Conservation (phyloP, 2,797 vertebrate genomes). For the Rhincodon typus region DNA sequence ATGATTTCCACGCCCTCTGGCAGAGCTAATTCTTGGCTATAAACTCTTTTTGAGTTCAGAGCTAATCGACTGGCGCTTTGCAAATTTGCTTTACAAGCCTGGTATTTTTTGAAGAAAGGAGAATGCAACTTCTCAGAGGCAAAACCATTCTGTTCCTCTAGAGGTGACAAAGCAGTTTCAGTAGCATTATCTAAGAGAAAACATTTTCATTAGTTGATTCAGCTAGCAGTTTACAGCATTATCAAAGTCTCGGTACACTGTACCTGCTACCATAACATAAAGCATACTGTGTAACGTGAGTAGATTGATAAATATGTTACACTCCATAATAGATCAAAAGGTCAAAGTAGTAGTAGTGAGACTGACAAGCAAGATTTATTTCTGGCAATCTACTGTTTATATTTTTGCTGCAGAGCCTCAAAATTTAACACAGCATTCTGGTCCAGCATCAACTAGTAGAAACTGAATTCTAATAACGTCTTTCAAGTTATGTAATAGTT, state of each 20-base stretch:
- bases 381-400: neutral
- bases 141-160: slow-evolving; percentile 50
- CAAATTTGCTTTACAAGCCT: slow-evolving; percentile 77
- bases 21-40: slow-evolving; percentile 77
- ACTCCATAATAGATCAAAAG: neutral
- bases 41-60: slow-evolving; percentile 73
- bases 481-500: neutral
- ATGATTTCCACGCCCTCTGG: slow-evolving; percentile 83
- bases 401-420: neutral
- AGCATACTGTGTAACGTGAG: neutral
- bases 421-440: neutral
- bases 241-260: neutral
- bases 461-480: neutral
- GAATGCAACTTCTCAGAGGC: slow-evolving; percentile 68
- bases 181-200: slow-evolving; percentile 54
- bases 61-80: slow-evolving; percentile 82
- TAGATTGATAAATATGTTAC: neutral
- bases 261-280: neutral
- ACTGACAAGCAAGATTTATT: neutral
- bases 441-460: neutral
- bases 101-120: slow-evolving; percentile 65
- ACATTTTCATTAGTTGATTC: slow-evolving; percentile 9
- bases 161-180: slow-evolving; percentile 45
- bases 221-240: neutral
- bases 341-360: neutral